A percentile compares a stretch with the other conserved stretches of the same genome.
Evolutionary conservation across 1,140 invertebrate genomes (phyloP).

Genomic region (Drosophila paulistorum): DNA sequence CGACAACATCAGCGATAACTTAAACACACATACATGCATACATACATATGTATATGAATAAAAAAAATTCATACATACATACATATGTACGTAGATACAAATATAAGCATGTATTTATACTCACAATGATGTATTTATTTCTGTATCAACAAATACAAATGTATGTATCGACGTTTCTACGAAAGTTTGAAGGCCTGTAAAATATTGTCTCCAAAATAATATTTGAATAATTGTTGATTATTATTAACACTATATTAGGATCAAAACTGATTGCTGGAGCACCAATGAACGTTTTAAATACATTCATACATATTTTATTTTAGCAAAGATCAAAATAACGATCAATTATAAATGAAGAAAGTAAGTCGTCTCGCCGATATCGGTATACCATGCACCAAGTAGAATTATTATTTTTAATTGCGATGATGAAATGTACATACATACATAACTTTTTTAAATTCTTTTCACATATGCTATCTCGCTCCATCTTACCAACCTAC

Average conservation of each 20-base stretch:
- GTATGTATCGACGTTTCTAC: conserved; percentile 1
- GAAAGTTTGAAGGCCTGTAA: not conserved
- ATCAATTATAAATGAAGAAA: no score
- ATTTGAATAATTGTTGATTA: not conserved
- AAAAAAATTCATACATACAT: not conserved
- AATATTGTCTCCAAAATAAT: not conserved
- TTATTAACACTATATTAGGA: not conserved
- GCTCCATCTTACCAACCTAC: no score
- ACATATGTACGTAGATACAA: conserved; percentile 1
- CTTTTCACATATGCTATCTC: no score
- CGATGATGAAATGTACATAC: no score
- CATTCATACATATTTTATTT: no score
- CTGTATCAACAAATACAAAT: not conserved
- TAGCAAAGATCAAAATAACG: no score
- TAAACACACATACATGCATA: conserved; percentile 30
- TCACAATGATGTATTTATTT: conserved; percentile 7
- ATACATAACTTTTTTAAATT: no score
- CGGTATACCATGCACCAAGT: no score
- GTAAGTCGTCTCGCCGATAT: no score
- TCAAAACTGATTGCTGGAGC: no score
- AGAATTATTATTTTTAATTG: no score
- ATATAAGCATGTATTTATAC: not conserved
- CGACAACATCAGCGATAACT: conserved; percentile 45
- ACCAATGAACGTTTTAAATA: no score
- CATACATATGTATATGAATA: conserved; percentile 2